Evolutionary conservation across 2,797 vertebrate genomes (phyloP), one percentile per base, ranked within the genome.

Genomic region (Epinephelus coioides): DNA sequence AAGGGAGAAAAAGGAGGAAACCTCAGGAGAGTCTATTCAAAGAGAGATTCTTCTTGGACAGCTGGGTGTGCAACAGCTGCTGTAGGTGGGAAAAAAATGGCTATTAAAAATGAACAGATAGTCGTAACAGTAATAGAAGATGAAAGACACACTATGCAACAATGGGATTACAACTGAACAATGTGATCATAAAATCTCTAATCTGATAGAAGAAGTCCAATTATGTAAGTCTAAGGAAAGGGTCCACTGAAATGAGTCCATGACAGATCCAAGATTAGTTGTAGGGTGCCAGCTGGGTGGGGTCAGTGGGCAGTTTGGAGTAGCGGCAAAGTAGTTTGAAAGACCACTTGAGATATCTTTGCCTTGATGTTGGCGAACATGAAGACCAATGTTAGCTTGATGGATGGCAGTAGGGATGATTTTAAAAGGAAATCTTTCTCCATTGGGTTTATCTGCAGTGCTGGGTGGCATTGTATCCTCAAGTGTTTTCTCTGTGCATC

Each of bases 1-100:
- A 44, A 21, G 23, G 44, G 50, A 21, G 17, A 56, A 78, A 60
- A 51, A 14, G 9, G 12, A n/a, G 6, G 23, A 77, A 69, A 63
- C 46, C 82, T 66, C 85, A 15, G 30, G 77, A 56, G 87, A 76
- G 51, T 69, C 50, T 70, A 8, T 65, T 78, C 63, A 82, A 73
- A 89, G 67, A 75, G 46, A 73, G 38, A 44, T 38, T 43, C 19
- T 13, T 40, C n/a, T 40, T 44, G 62, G 81, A 77, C 78, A 73
- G 73, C 76, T 50, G 56, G 30, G 46, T 27, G 68, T 56, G 27
- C 55, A 68, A 73, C 72, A 68, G 69, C 79, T 61, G 75, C 77
- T 66, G 50, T 50, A 64, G 54, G 61, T 63, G 47, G 49, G 53
- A 23, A 69, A 72, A 65, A 72, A 73, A 63, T 40, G 25, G 11